phyloP scores from a whole-genome alignment of 2,113 vertebrate species.

The Anolis sagrei region DNA sequence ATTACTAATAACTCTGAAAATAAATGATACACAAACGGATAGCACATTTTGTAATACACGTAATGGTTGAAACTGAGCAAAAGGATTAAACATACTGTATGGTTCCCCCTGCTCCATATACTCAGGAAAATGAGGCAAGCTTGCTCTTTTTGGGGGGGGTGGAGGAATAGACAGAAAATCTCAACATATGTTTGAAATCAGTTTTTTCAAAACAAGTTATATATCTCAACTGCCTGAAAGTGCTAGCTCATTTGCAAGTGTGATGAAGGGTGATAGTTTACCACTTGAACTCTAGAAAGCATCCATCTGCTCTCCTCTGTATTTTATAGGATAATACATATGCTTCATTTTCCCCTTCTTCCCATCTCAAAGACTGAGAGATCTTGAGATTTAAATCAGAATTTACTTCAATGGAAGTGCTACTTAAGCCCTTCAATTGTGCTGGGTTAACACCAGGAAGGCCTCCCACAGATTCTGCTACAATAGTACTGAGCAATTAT shows the following conservation, averaged over 20 bases:
- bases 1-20: slow-evolving; percentile 33
- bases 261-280: slow-evolving; percentile 9
- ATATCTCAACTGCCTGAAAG: background rate
- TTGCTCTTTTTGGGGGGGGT: background rate
- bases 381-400: background rate
- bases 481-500: background rate
- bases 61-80: slow-evolving; percentile 26
- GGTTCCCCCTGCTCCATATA: background rate
- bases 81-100: background rate
- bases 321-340: slow-evolving; percentile 10
- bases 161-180: background rate
- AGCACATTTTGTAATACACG: slow-evolving; percentile 33
- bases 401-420: background rate
- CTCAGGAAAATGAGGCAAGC: background rate
- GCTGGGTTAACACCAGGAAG: background rate
- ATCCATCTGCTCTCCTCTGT: background rate
- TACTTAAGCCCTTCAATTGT: background rate
- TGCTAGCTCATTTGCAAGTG: background rate
- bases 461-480: background rate
- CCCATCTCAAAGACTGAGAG: background rate
- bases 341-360: background rate
- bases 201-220: background rate
- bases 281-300: background rate
- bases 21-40: slow-evolving; percentile 34
- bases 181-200: background rate